Percentiles rank a stretch among this genome's conserved stretches.
These are phyloP conservation scores for Pogonocherus hispidulus DNA, from an alignment of 2,888 invertebrate genomes.

Conservation along the genomic window DNA sequence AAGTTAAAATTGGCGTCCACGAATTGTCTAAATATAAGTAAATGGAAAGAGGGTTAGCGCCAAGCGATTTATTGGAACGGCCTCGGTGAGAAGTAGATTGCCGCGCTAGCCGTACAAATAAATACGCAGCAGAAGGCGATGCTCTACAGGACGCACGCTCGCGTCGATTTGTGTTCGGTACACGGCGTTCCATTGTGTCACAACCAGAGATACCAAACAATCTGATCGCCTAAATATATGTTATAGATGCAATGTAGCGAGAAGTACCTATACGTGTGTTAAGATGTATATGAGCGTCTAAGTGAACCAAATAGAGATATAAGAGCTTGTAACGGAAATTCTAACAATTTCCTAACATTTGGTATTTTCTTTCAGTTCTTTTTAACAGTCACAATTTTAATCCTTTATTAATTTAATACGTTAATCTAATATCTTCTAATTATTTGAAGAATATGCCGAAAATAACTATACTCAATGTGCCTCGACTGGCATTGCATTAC, in stretches of 20 bases:
- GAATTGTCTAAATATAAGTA: slow-evolving; percentile 40
- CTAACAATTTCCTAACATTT: too few species aligned
- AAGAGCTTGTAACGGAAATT: too few species aligned
- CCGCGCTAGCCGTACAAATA: slow-evolving; percentile 60
- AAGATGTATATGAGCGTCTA: too few species aligned
- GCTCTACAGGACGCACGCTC: slow-evolving; percentile 56
- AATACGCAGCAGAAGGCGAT: slow-evolving; percentile 57
- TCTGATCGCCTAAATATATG: slow-evolving; percentile 33
- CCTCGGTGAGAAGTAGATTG: slow-evolving; percentile 62
- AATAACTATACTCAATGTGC: too few species aligned
- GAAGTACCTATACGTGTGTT: background rate
- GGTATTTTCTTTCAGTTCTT: too few species aligned
- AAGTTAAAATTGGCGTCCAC: slow-evolving; percentile 28
- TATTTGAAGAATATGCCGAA: too few species aligned
- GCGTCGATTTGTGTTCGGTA: slow-evolving; percentile 56
- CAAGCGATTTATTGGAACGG: slow-evolving; percentile 63
- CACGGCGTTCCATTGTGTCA: slow-evolving; percentile 56
- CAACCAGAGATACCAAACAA: slow-evolving; percentile 48
- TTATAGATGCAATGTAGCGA: background rate
- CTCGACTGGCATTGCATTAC: too few species aligned
- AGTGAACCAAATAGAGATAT: too few species aligned
- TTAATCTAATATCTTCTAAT: too few species aligned
- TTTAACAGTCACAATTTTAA: too few species aligned
- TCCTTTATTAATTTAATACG: too few species aligned
- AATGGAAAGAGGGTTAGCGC: slow-evolving; percentile 44